phyloP scores from a whole-genome alignment of 2,797 vertebrate genomes.

The Selene dorsalis region DNA sequence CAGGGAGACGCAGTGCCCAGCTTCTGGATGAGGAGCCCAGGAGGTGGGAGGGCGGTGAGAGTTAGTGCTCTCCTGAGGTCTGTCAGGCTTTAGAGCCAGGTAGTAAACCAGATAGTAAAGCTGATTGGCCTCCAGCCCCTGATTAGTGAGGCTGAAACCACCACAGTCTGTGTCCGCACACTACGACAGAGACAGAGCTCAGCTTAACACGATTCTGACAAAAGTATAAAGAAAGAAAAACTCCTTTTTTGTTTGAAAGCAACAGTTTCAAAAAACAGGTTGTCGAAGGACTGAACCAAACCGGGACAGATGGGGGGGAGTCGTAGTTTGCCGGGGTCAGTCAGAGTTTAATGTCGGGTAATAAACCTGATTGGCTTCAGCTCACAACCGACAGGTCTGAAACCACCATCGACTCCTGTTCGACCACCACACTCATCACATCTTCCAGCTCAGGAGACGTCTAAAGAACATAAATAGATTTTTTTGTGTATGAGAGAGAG shows the following conservation, averaged over 20 bases:
- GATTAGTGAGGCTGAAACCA: slow-evolving; percentile 14
- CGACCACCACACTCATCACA: not conserved
- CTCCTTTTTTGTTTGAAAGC: not conserved
- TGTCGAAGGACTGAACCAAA: not conserved
- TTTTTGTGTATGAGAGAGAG: too few species aligned
- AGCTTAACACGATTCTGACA: not conserved
- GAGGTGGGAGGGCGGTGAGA: not conserved
- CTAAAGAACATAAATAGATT: not conserved
- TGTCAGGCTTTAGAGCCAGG: slow-evolving; percentile 9
- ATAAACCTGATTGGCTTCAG: not conserved
- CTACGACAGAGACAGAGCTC: not conserved
- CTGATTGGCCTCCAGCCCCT: not conserved
- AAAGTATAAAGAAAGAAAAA: not conserved
- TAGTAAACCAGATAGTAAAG: slow-evolving; percentile 42
- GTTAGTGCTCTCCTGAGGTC: slow-evolving; percentile 4
- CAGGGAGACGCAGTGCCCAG: not conserved
- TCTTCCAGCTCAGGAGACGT: not conserved
- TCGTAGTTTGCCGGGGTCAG: not conserved
- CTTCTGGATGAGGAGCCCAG: not conserved
- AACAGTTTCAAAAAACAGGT: not conserved
- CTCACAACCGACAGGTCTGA: not conserved
- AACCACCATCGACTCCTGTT: not conserved
- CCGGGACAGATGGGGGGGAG: not conserved
- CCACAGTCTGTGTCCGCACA: not conserved
- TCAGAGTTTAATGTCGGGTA: not conserved